Base-by-base conservation (phyloP, 2,888 invertebrate genomes). In the Polylopha cassiicola region DNA sequence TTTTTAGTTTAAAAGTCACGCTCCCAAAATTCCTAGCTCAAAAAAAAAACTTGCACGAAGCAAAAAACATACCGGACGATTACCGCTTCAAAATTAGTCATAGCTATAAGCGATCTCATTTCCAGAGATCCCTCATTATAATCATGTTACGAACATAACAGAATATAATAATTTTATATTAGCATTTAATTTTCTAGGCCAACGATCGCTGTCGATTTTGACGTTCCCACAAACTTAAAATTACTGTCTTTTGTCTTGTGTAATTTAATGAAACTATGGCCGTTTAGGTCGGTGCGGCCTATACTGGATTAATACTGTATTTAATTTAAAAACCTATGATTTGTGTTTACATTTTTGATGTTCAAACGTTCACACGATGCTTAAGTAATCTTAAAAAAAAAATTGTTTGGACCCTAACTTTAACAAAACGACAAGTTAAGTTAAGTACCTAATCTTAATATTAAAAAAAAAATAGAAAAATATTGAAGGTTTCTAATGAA, bases 171-270 rank as follows among this genome's bases (percentile, higher is more conserved):
- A 76, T 80, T 66, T 72, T 69, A 65, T 78, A 84, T 85, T 82
- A 84, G 79, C 84, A 85, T 85, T 82, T 85, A 80, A 82, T 84
- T 82, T 82, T 68, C 76, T 73, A 70, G 73, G 60, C 76, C 65
- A 75, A 69, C 67, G 80, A 64, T 67, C 67, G 53, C 51, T 69
- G 65, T 63, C 65, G 64, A 65, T 56, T 48, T 50, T 58, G 54
- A 55, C 55, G 74, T 73, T 76, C 71, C 67, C 70, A 73, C 65
- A 73, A 65, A 52, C 58, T 49, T 51, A 38, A 62, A 65, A 67
- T 65, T 64, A 62, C 59, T 57, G 54, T 55, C 58, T 61, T 63
- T 65, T 62, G 60, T 61, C 49, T 57, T 46, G 42, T 43, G 28
- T 32, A 34, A 30, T 38, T 24, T 32, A 33, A 34, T 34, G 34